Conservation (phyloP, 2,113 vertebrate genomes). For the Psilopogon haemacephalus region DNA sequence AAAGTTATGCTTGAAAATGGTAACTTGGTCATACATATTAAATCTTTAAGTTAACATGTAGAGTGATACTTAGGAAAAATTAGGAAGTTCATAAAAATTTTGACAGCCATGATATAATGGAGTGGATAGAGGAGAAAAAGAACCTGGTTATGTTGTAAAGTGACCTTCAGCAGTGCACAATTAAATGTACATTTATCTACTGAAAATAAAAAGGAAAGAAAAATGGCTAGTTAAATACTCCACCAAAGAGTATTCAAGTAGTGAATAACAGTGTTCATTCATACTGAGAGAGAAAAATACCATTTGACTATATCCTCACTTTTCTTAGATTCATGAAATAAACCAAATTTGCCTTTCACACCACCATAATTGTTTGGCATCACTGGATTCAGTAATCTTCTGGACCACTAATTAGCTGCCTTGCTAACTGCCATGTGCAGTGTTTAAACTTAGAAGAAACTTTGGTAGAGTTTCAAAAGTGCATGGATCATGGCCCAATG, state of each 20-base stretch:
- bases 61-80: neutral
- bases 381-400: neutral
- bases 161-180: neutral
- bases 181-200: neutral
- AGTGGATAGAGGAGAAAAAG: neutral
- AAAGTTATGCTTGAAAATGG: neutral
- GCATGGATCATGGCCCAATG: fast-evolving
- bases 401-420: neutral
- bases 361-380: neutral
- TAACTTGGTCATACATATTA: neutral
- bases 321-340: neutral
- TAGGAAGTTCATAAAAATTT: neutral
- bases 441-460: neutral
- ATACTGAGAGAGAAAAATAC: neutral
- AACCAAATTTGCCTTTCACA: neutral
- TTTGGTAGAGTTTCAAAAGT: neutral
- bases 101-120: neutral
- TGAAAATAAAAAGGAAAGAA: neutral
- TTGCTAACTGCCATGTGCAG: neutral
- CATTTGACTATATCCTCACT: neutral
- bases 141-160: neutral
- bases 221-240: neutral
- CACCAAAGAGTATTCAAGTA: neutral
- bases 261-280: neutral
- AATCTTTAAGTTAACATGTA: neutral